These are phyloP conservation scores for Ophion obscuratus DNA, from an alignment of 2,888 invertebrate species.

Conservation along the genomic window DNA sequence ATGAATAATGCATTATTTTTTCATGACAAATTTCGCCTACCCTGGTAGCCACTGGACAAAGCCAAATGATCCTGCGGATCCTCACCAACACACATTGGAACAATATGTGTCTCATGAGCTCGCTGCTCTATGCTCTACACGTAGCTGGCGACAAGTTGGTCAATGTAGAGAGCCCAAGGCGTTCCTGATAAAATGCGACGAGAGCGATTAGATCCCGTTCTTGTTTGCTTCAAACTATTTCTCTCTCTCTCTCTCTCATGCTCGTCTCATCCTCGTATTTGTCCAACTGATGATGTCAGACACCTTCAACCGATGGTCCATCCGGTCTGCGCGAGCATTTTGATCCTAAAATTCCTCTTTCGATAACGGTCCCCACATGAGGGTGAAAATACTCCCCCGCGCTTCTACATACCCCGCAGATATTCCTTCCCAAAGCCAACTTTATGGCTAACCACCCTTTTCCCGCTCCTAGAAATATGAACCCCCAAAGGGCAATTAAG, in stretches of 20 bases:
- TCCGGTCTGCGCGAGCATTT: slow-evolving; percentile 72
- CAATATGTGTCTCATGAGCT: not conserved
- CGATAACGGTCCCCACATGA: not conserved
- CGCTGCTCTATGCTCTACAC: not conserved
- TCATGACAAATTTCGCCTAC: no score
- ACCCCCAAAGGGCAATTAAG: no score
- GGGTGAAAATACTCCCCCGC: slow-evolving; percentile 2
- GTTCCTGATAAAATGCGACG: slow-evolving; percentile 75
- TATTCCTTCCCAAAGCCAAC: no score
- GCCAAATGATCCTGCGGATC: not conserved
- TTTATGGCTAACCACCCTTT: no score
- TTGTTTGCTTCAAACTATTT: slow-evolving; percentile 76
- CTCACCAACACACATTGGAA: not conserved
- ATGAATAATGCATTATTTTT: no score
- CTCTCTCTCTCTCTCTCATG: slow-evolving; percentile 26
- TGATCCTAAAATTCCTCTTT: slow-evolving; percentile 71
- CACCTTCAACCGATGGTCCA: slow-evolving; percentile 77
- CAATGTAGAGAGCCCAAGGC: slow-evolving; percentile 50
- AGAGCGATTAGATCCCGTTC: slow-evolving; percentile 79
- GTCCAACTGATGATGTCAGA: slow-evolving; percentile 78
- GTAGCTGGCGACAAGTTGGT: slow-evolving; percentile 49
- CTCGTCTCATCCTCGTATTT: slow-evolving; percentile 79
- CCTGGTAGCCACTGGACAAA: not conserved
- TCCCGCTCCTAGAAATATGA: no score
- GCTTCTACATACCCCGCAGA: not conserved